Evolutionary conservation across 2,113 vertebrate genomes (phyloP).

Genomic region (Brienomyrus longianalis): DNA sequence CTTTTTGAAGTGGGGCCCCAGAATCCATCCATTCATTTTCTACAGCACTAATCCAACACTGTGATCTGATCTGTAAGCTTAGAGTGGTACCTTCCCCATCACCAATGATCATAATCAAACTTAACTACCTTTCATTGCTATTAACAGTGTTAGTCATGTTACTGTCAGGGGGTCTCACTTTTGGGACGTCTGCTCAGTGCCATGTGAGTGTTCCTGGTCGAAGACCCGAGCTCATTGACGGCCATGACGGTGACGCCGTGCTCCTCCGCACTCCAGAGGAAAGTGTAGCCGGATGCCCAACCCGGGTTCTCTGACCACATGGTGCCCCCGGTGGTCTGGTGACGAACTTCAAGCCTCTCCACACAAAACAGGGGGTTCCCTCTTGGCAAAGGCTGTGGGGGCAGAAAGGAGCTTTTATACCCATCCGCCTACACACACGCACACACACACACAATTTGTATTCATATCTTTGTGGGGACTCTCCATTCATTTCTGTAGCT

Average conservation of each 20-base stretch:
- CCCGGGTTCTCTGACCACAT: conserved; percentile 51
- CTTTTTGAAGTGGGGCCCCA: not conserved
- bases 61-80: not conserved
- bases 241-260: conserved; percentile 73
- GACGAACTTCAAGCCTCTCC: conserved; percentile 63
- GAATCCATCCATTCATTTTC: not conserved
- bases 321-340: conserved; percentile 42
- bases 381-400: conserved; percentile 58
- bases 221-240: conserved; percentile 74
- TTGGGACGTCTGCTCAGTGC: conserved; percentile 65
- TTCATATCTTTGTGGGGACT: not conserved
- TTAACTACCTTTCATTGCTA: not conserved
- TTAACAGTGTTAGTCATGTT: not conserved
- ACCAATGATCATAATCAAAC: not conserved
- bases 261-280: conserved; percentile 62
- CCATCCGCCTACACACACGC: not conserved
- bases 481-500: not conserved
- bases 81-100: not conserved
- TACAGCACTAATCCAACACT: not conserved
- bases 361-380: conserved; percentile 65
- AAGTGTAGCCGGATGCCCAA: conserved; percentile 60
- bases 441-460: not conserved
- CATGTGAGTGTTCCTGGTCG: conserved; percentile 72
- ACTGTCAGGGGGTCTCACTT: conserved; percentile 50
- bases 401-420: not conserved